Conservation (phyloP, 2,888 invertebrate species). For the Liposcelis brunnea region DNA sequence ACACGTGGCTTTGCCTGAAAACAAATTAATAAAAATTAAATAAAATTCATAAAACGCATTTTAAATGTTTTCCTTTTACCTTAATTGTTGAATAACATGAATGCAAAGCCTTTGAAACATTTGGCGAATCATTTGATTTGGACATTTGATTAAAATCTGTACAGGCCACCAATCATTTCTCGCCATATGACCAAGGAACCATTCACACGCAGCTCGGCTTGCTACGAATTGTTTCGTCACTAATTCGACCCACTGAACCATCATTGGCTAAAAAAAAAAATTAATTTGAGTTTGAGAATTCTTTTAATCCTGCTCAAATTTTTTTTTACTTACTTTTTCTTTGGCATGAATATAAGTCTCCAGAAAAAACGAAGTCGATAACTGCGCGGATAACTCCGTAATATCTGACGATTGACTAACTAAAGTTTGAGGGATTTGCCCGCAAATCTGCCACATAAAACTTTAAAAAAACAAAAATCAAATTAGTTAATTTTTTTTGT, state of each 20-base stretch:
- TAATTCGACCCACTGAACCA: constrained; percentile 92
- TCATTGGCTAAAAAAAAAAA: constrained; percentile 50
- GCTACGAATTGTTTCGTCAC: constrained; percentile 89
- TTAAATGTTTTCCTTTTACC: constrained; percentile 29
- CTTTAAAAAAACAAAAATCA: constrained; percentile 30
- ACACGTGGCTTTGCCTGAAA: constrained; percentile 37
- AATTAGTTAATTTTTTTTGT: neutral
- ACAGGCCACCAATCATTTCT: constrained; percentile 92
- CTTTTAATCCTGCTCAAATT: neutral
- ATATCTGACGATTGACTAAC: constrained; percentile 60
- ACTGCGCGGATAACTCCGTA: constrained; percentile 67
- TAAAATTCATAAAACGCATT: too few species aligned
- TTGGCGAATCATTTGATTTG: constrained; percentile 91
- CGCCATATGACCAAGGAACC: constrained; percentile 88
- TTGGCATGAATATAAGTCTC: constrained; percentile 95
- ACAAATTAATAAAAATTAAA: constrained; percentile 17
- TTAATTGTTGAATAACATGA: constrained; percentile 81
- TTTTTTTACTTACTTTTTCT: constrained; percentile 50
- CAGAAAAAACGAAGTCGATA: constrained; percentile 86
- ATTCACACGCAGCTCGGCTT: constrained; percentile 74
- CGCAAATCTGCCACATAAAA: constrained; percentile 94
- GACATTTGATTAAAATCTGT: constrained; percentile 82
- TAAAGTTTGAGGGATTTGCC: constrained; percentile 79
- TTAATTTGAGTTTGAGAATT: constrained; percentile 3
- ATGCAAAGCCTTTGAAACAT: constrained; percentile 92